Evolutionary conservation across 1,140 invertebrate species (phyloP), one percentile per base, ranked within the genome.

Genomic region (Potamilus streckersoni): DNA sequence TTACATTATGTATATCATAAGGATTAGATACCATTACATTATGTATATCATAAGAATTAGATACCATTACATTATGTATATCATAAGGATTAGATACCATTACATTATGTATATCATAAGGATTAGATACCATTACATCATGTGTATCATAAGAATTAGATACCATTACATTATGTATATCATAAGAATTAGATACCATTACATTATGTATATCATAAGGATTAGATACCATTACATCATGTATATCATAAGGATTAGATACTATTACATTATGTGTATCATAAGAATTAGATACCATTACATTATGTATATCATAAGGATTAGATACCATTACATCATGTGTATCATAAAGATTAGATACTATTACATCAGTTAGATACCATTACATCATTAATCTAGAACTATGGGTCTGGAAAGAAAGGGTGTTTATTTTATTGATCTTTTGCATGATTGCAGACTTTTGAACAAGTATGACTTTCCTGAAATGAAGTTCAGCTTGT

Each of bases 391-490:
- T 31, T 23, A 23, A 23, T 23, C 1, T 23, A 31, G 27, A 31
- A 31, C 27, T 31, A 31, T 31, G 27, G 27, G 27, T 31, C 27
- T 31, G 27, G 27, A 31, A 4, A 31, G 27, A 31, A 31, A 31
- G 27, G 27, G 2, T 1, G 27, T 2, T 31, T 58, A 19, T 63
- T 70, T 16, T 57, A 63, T 60, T 72, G 38, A 72, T 64, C 31
- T 17, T 23, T 15, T 19, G 56, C 19, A 71, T 67, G 64, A 79
- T 81, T 81, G 16, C 79, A 92, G 91, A 6, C 90, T 98, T 20
- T 88, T 98, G 63, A 94, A 95, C 79, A 96, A 97, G 87, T 87
- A 96, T 8, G 96, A 98, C 87, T 97, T 98, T 88, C 94, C 95
- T 0, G 93, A 93, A 74, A 95, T 95, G 92, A 95, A 96, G 88